Evolutionary conservation across 2,113 vertebrate genomes (phyloP).

Genomic region (Psittacula cyanocephala): DNA sequence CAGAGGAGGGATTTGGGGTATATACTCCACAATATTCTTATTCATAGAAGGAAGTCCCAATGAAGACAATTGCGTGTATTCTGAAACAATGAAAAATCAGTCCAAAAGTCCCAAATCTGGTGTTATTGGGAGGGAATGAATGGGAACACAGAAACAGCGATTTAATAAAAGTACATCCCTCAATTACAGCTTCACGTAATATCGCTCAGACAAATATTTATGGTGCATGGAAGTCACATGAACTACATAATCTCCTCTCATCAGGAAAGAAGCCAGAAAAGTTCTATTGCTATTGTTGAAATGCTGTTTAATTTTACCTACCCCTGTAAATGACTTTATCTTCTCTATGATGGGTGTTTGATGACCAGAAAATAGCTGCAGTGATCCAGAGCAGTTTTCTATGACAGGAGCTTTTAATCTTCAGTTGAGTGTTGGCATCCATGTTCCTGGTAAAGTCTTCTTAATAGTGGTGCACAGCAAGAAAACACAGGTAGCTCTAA

Average conservation of each 20-base stretch:
- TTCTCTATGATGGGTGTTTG: neutral
- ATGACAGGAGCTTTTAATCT: neutral
- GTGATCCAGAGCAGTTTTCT: neutral
- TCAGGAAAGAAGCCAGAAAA: neutral
- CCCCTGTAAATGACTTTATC: neutral
- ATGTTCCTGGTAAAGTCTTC: neutral
- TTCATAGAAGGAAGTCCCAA: neutral
- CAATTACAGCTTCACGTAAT: neutral
- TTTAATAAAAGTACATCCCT: neutral
- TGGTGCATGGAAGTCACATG: neutral
- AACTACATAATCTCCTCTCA: neutral
- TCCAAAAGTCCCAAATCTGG: neutral
- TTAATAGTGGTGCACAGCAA: neutral
- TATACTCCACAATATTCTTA: fast-evolving
- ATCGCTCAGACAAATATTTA: neutral
- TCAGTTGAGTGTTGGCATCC: neutral
- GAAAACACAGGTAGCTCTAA: neutral
- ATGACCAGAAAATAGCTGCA: neutral
- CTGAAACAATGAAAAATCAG: neutral
- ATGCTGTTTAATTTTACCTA: neutral
- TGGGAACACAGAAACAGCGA: neutral
- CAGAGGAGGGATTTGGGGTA: neutral
- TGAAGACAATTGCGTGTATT: neutral
- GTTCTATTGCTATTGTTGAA: neutral
- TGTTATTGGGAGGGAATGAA: neutral